Evolutionary conservation across 2,797 vertebrate genomes (phyloP).

Genomic region (Lutjanus argentimaculatus): DNA sequence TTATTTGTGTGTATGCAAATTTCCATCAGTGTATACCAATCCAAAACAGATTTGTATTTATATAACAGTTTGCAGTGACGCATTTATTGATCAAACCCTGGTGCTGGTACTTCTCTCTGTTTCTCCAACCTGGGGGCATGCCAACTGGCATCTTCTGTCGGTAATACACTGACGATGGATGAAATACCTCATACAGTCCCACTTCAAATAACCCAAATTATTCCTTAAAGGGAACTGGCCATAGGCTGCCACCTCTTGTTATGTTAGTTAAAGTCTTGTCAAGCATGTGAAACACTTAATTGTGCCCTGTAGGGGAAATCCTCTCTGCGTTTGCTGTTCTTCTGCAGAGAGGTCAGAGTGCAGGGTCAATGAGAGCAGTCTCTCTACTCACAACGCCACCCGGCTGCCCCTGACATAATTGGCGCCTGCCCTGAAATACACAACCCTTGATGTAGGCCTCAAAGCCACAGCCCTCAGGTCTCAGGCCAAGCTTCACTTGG

Average conservation of each 20-base stretch:
- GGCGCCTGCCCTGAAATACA: slow-evolving; percentile 59
- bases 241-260: slow-evolving; percentile 22
- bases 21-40: too few species aligned
- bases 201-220: too few species aligned
- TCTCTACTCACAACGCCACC: slow-evolving; percentile 19
- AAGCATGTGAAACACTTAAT: slow-evolving; percentile 27
- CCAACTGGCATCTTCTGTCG: too few species aligned
- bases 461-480: slow-evolving; percentile 73
- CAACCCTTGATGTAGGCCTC: slow-evolving; percentile 64
- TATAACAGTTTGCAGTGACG: too few species aligned
- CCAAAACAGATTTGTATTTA: too few species aligned
- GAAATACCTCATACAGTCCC: too few species aligned
- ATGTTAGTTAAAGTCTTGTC: slow-evolving; percentile 22
- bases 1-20: too few species aligned
- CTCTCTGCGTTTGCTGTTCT: slow-evolving; percentile 1
- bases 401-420: slow-evolving; percentile 53
- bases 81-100: too few species aligned
- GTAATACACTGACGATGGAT: too few species aligned
- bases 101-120: too few species aligned
- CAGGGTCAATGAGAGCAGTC: slow-evolving; percentile 36
- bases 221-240: neutral
- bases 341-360: slow-evolving; percentile 34
- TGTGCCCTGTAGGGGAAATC: slow-evolving; percentile 17
- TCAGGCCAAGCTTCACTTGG: slow-evolving; percentile 64
- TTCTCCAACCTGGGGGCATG: too few species aligned